Evolutionary conservation across 1,140 invertebrate species (phyloP).

Genomic region (Ganaspis sp.): DNA sequence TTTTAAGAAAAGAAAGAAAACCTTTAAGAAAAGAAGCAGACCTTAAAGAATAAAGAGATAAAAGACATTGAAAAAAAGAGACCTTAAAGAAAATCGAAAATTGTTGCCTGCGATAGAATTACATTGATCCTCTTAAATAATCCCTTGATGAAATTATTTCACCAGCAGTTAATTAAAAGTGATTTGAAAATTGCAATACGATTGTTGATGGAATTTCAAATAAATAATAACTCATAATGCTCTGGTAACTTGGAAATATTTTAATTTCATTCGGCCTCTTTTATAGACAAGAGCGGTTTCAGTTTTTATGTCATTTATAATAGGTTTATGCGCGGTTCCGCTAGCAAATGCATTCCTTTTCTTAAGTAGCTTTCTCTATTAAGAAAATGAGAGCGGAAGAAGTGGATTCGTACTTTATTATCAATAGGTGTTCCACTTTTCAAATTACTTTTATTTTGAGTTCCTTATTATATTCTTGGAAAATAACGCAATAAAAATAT

Average conservation of each 20-base stretch:
- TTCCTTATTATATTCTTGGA: slow-evolving; percentile 8
- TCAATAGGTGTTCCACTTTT: slow-evolving; percentile 15
- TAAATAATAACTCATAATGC: background rate
- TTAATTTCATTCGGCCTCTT: background rate
- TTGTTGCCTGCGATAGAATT: too few species aligned
- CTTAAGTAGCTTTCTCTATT: slow-evolving; percentile 25
- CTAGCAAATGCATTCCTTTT: background rate
- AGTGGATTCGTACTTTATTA: slow-evolving; percentile 14
- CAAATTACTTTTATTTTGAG: slow-evolving; percentile 9
- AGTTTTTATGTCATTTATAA: slow-evolving; percentile 16
- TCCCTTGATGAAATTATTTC: too few species aligned
- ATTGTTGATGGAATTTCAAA: too few species aligned
- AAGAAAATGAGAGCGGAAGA: slow-evolving; percentile 29
- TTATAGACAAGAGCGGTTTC: background rate
- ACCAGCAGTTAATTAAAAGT: too few species aligned
- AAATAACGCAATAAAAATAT: slow-evolving; percentile 8
- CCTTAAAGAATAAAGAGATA: too few species aligned
- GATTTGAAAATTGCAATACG: too few species aligned
- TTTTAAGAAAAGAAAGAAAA: too few species aligned
- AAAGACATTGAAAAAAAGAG: too few species aligned
- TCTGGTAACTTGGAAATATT: background rate
- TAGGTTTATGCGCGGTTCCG: background rate
- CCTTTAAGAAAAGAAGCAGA: too few species aligned
- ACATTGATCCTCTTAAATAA: too few species aligned
- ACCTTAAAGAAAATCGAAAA: too few species aligned